Conservation (phyloP, 2,113 vertebrate species). For the Rhinolophus ferrumequinum region DNA sequence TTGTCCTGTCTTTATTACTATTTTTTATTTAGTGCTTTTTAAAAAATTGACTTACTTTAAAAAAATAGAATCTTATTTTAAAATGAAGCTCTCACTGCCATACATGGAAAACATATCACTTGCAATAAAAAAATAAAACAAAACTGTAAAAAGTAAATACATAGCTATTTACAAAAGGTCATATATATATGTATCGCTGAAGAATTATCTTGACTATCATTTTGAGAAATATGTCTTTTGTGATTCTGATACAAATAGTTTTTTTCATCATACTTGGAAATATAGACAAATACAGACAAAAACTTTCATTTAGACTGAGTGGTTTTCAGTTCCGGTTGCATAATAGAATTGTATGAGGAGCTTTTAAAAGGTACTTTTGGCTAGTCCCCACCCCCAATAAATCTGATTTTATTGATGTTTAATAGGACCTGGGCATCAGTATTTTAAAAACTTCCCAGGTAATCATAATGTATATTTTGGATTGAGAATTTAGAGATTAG, state of each 20-base stretch:
- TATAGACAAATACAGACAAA: neutral
- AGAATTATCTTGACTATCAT: conserved; percentile 10
- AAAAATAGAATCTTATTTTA: conserved; percentile 15
- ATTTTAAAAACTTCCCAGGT: conserved; percentile 29
- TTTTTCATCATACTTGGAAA: neutral
- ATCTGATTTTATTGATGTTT: neutral
- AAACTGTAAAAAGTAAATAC: neutral
- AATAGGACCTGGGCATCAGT: neutral
- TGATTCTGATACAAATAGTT: neutral
- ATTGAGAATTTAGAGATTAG: conserved; percentile 30
- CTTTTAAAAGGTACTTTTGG: conserved; percentile 2
- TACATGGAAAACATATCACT: neutral
- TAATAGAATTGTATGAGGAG: neutral
- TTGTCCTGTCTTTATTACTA: neutral
- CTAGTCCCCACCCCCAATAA: neutral
- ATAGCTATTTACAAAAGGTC: neutral
- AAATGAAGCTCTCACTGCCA: neutral
- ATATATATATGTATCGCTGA: neutral
- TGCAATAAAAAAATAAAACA: neutral
- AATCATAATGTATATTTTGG: neutral
- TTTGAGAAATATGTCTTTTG: neutral
- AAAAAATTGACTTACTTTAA: neutral
- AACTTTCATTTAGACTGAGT: neutral
- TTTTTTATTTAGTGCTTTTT: neutral
- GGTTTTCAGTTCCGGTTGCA: neutral